These are phyloP conservation scores for Bombus balteatus DNA, from an alignment of 1,140 invertebrate genomes.

Conservation along the genomic window DNA sequence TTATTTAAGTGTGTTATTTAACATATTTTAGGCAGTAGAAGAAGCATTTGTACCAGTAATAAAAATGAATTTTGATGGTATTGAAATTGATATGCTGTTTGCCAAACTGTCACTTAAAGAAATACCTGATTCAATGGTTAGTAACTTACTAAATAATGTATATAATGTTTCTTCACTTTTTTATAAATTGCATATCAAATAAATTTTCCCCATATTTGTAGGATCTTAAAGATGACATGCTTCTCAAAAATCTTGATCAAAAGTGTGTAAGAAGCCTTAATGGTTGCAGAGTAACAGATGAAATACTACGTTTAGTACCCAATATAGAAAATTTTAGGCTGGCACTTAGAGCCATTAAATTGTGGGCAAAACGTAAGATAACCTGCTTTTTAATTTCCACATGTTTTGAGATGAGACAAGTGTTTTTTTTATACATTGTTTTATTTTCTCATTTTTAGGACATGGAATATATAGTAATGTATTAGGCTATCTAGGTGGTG, in stretches of 20 bases:
- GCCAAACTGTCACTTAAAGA: constrained; percentile 96
- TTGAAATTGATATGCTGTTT: constrained; percentile 99
- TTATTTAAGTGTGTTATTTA: constrained; percentile 32
- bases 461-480: constrained; percentile 99
- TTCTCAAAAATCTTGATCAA: constrained; percentile 97
- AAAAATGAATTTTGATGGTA: constrained; percentile 99
- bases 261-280: constrained; percentile 98
- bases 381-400: neutral
- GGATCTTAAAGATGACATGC: constrained; percentile 94
- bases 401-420: neutral
- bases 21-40: constrained; percentile 90
- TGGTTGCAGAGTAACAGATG: constrained; percentile 98
- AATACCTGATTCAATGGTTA: constrained; percentile 89
- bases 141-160: constrained; percentile 34
- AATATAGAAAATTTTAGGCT: constrained; percentile 97
- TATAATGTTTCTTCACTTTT: neutral
- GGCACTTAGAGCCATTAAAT: constrained; percentile 96
- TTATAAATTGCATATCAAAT: constrained; percentile 11
- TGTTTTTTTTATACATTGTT: constrained; percentile 1
- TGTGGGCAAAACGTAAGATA: constrained; percentile 98
- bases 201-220: constrained; percentile 76
- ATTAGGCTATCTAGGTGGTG: constrained; percentile 98
- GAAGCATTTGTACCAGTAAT: constrained; percentile 99
- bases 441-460: constrained; percentile 83
- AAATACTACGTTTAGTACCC: constrained; percentile 97